These are phyloP conservation scores for Epizoanthus fatuus DNA, from an alignment of 92 coral and sea anemone species.

Conservation along the genomic window DNA sequence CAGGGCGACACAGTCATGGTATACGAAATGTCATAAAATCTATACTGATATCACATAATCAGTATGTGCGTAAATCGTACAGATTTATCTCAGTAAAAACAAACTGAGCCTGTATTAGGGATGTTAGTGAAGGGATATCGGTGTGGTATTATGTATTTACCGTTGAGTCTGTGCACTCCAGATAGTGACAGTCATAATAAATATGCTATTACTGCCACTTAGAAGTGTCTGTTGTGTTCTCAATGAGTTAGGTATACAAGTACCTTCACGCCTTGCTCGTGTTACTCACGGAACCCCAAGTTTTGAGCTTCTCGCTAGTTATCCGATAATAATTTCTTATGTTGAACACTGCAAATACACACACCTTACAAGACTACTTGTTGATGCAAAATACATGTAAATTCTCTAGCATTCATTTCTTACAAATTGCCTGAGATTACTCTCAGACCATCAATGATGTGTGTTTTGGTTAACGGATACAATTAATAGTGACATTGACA, in stretches of 20 bases:
- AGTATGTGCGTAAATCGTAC: no score
- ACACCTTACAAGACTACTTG: not conserved
- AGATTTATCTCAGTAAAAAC: no score
- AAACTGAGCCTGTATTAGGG: not conserved
- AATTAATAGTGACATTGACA: constrained; percentile 19
- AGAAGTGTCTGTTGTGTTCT: not conserved
- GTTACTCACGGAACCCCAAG: not conserved
- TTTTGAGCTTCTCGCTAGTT: no score
- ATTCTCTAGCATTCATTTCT: not conserved
- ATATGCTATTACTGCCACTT: constrained; percentile 17
- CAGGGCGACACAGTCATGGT: no score
- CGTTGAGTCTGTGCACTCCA: not conserved
- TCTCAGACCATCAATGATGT: not conserved
- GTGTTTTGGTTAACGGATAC: constrained; percentile 16
- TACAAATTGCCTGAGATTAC: not conserved
- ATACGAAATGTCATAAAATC: no score
- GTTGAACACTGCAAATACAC: not conserved
- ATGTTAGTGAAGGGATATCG: constrained; percentile 7
- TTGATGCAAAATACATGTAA: not conserved
- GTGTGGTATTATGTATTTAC: not conserved
- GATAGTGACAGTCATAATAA: constrained; percentile 16
- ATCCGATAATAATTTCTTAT: not conserved
- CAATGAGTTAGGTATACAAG: not conserved
- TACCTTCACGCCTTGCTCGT: not conserved
- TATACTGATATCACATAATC: no score